Evolutionary conservation across 2,888 invertebrate species (phyloP).

Genomic region (Pachliopta kotzebuea): DNA sequence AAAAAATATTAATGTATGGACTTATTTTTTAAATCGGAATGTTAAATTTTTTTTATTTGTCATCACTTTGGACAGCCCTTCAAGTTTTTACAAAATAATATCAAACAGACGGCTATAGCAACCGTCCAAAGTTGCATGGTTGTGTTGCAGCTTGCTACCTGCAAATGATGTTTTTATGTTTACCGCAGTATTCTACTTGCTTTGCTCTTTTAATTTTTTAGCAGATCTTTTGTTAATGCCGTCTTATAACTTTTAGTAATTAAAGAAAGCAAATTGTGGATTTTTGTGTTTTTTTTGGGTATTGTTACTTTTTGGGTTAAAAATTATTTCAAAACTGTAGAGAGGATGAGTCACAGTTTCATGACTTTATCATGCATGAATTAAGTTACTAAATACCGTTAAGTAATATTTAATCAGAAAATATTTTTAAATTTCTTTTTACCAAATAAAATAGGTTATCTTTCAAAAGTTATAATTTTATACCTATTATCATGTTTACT

Average conservation of each 20-base stretch:
- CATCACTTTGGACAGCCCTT: not conserved
- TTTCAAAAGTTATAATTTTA: too few relatives aligned
- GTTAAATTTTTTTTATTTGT: too few relatives aligned
- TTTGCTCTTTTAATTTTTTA: conserved; percentile 1
- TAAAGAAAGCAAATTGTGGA: not conserved
- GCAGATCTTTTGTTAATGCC: not conserved
- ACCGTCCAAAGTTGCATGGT: conserved; percentile 8
- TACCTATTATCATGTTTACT: too few relatives aligned
- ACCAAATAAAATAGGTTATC: too few relatives aligned
- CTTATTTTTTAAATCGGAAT: too few relatives aligned
- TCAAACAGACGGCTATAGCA: conserved; percentile 8
- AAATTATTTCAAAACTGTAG: too few relatives aligned
- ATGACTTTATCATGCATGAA: too few relatives aligned
- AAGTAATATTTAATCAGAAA: too few relatives aligned
- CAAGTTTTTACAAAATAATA: conserved; percentile 9
- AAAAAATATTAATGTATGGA: too few relatives aligned
- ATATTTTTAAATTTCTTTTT: too few relatives aligned
- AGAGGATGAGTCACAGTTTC: too few relatives aligned
- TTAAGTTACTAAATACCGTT: too few relatives aligned
- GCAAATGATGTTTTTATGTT: conserved; percentile 13
- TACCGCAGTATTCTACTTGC: not conserved
- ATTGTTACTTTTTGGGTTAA: not conserved
- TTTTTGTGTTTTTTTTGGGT: not conserved
- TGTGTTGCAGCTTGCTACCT: not conserved
- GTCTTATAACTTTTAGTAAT: not conserved